Conservation (phyloP, 92 coral and sea anemone species). For the Epizoanthus fatuus region DNA sequence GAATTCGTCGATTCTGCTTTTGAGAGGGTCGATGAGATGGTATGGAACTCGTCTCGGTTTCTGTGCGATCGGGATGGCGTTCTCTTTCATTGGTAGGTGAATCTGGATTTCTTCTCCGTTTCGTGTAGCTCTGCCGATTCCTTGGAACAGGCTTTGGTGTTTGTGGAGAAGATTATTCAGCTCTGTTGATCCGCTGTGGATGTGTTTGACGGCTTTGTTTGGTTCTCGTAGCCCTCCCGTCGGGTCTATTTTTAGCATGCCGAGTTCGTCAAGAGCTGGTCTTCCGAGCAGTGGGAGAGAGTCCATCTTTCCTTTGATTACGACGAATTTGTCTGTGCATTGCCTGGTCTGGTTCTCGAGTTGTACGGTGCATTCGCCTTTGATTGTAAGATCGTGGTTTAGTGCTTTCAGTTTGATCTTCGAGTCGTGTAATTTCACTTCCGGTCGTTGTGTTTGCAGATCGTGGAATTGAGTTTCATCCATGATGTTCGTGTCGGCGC, state of each 20-base stretch:
- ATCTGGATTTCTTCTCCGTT: conserved; percentile 47
- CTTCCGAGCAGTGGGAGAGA: conserved; percentile 51
- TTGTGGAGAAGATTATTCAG: neutral
- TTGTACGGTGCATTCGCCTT: conserved; percentile 31
- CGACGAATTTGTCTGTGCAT: conserved; percentile 13
- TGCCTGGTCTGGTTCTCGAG: conserved; percentile 45
- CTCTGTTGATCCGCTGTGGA: neutral
- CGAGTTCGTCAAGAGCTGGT: conserved; percentile 44
- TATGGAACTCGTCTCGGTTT: conserved; percentile 49
- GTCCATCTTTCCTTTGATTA: conserved; percentile 54
- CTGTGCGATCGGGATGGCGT: conserved; percentile 40
- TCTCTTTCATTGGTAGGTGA: conserved; percentile 42
- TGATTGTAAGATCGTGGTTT: conserved; percentile 7
- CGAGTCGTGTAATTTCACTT: conserved; percentile 12
- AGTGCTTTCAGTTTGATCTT: conserved; percentile 33
- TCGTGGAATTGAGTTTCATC: conserved; percentile 44
- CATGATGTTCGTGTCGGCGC: conserved; percentile 45
- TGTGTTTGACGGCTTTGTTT: conserved; percentile 22
- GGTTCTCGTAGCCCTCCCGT: conserved; percentile 8
- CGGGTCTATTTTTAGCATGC: conserved; percentile 27
- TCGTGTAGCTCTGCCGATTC: conserved; percentile 46
- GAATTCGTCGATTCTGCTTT: no score
- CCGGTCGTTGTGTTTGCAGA: conserved; percentile 27
- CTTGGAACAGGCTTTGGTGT: neutral
- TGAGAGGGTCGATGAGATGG: conserved; percentile 43